Evolutionary conservation across 2,797 vertebrate genomes (phyloP), one percentile per base, ranked within the genome.

Genomic region (Siniperca undulata): DNA sequence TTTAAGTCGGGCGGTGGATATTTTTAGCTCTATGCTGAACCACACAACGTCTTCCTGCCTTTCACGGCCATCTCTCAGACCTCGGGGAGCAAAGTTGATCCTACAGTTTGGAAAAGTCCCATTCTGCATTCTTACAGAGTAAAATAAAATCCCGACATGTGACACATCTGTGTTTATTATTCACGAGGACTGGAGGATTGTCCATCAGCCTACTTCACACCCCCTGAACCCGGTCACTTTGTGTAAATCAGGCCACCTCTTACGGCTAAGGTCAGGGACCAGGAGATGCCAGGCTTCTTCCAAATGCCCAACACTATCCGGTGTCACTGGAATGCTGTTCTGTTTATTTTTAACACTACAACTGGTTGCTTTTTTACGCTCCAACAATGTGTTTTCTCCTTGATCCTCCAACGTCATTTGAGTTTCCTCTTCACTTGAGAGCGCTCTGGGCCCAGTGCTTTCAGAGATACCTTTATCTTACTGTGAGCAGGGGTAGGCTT

Each of bases 41-140:
- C 2, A 2, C 70, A 72, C 42, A 81, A n/a, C 20, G 46, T 74
- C 85, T 92, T 92, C 90, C 88, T 89, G 88, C 92, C 91, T 88
- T 36, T 79, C 27, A 9, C 12, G 7, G 80, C 30, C 75, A 44
- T 74, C 80, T 70, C 67, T 70, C 42, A 40, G 70, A 13, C 74
- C 52, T 38, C 4, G 1, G 44, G n/a, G 82, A 48, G 59, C 77
- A 80, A 59, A 85, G 86, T 65, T 92, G 73, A 62, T 2, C 27
- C 24, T 50, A 16, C 67, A 80, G 53, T 83, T 27, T 80, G 44
- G 38, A 85, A 77, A 71, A 30, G 6, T 13, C 36, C 46, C 65
- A 16, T 82, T 81, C 74, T 78, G 84, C 34, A 3, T 86, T 87
- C 76, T 14, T 48, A 42, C 80, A 86, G 60, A 77, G 74, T 68